Evolutionary conservation across 2,113 vertebrate genomes (phyloP), one percentile per base, ranked within the genome.

Genomic region (Rhinichthys klamathensis): DNA sequence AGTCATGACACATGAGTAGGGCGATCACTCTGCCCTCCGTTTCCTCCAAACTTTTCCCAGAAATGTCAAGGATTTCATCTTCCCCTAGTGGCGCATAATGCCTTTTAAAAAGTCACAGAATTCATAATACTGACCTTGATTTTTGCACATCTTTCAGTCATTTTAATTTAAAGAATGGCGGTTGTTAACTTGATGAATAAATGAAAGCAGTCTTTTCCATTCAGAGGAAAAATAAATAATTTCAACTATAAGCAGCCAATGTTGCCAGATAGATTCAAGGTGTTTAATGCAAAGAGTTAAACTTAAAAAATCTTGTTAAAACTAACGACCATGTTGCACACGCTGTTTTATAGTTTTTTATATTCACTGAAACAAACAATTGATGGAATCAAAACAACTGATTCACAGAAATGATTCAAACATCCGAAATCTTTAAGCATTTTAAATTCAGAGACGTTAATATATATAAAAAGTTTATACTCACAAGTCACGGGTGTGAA

Each of bases 71-170:
- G 23, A 25, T 73, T 44, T 73, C 38, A 15, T 73, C 23, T 73
- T 56, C 6, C 54, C 54, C 18, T 21, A 56, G 54, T 7, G 18
- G 54, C 0, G 18, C 18, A 56, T 21, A 56, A 56, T 56, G 18
- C 18, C 54, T 56, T 44, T 73, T 44, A 73, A 73, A 73, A 73
- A 73, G 70, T 73, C 23, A 46, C 38, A 44, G 70, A 73, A 73
- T 73, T 73, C 23, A n/a, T 73, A 41, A 25, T 21, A 25, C 23
- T 6, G 23, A 46, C 23, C 8, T 69, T 35, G 65, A 35, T 18
- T 69, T 9, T 16, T 35, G 30, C 30, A 67, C 63, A 32, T 32
- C 18, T 18, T 56, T 21, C 54, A 21, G 54, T 67, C 1, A 13
- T 69, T 32, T 35, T 18, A 2, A 21, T 35, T 35, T 35, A 21